Conservation (phyloP, 2,888 invertebrate genomes). For the Chymomyza procnemis region DNA sequence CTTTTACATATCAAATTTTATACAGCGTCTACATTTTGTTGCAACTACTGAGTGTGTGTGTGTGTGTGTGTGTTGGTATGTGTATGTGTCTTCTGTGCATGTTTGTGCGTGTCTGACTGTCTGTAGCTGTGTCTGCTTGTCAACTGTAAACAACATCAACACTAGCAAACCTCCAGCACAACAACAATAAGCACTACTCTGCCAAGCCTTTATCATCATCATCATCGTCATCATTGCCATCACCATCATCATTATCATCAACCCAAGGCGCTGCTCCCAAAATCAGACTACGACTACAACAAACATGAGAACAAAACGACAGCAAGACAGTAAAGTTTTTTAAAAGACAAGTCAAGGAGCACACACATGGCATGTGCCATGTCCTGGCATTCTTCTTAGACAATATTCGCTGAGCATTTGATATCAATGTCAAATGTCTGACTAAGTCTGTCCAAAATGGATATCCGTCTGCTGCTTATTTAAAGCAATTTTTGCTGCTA, state of each 20-base stretch:
- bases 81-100: conserved; percentile 14
- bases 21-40: neutral
- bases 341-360: neutral
- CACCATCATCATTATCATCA: conserved; percentile 23
- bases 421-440: conserved; percentile 65
- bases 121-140: conserved; percentile 67
- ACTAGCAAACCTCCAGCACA: conserved; percentile 24
- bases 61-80: conserved; percentile 4
- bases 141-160: conserved; percentile 68
- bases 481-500: conserved; percentile 49
- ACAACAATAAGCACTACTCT: conserved; percentile 20
- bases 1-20: neutral
- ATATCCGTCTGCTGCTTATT: conserved; percentile 31
- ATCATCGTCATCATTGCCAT: conserved; percentile 1
- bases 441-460: neutral
- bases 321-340: neutral
- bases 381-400: conserved; percentile 26
- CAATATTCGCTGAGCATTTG: conserved; percentile 59
- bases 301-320: too few species aligned
- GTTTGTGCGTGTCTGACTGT: conserved; percentile 43
- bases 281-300: conserved; percentile 50
- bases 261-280: conserved; percentile 29
- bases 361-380: neutral
- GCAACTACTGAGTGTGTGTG: conserved; percentile 4
- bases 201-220: conserved; percentile 26